phyloP scores from a whole-genome alignment of 2,797 vertebrate species.

The Acipenser oxyrinchus region DNA sequence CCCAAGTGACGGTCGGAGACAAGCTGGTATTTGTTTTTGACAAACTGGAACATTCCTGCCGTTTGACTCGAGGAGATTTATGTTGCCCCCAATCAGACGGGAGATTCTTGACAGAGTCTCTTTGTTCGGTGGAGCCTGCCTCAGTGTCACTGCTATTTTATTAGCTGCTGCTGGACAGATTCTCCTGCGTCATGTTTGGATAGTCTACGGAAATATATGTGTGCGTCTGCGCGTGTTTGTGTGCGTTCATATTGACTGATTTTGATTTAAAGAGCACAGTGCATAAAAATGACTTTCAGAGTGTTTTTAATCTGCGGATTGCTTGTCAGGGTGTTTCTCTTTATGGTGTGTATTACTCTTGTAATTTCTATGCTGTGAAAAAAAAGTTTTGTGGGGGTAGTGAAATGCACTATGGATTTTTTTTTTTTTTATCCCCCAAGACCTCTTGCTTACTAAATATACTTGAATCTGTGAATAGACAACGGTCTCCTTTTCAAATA shows the following conservation, averaged over 20 bases:
- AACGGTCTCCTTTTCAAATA: too few species aligned
- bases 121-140: slow-evolving; percentile 37
- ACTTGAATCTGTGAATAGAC: too few species aligned
- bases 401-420: too few species aligned
- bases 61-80: slow-evolving; percentile 47
- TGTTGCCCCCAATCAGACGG: slow-evolving; percentile 28
- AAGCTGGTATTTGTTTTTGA: slow-evolving; percentile 53
- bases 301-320: neutral
- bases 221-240: neutral
- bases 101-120: slow-evolving; percentile 38
- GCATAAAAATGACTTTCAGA: neutral
- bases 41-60: slow-evolving; percentile 46
- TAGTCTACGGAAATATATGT: slow-evolving; percentile 26
- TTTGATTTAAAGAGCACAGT: slow-evolving; percentile 31
- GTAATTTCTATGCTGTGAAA: too few species aligned
- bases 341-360: too few species aligned
- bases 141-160: slow-evolving; percentile 42
- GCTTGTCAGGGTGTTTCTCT: neutral
- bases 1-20: slow-evolving; percentile 36
- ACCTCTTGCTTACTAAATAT: too few species aligned
- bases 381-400: too few species aligned
- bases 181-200: slow-evolving; percentile 31
- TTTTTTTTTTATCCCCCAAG: too few species aligned
- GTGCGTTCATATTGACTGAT: slow-evolving; percentile 28
- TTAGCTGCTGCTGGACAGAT: slow-evolving; percentile 38